phyloP scores from a whole-genome alignment of 2,797 vertebrate species.

The Platalea minor region DNA sequence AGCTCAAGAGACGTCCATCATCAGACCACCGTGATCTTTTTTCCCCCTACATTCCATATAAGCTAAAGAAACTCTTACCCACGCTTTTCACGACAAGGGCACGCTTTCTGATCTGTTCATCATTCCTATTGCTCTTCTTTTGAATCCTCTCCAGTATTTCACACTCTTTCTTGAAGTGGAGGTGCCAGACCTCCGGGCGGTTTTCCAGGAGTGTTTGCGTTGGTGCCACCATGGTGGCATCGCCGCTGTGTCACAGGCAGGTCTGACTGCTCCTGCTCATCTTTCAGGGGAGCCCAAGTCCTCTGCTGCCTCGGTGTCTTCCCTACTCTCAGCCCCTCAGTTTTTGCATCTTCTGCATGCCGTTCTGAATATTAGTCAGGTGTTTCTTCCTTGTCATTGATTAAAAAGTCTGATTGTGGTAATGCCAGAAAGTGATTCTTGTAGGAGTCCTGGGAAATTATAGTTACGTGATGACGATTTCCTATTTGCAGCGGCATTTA shows the following conservation, averaged over 20 bases:
- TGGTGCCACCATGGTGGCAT: background rate
- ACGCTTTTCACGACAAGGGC: background rate
- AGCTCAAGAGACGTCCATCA: background rate
- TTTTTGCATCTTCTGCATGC: background rate
- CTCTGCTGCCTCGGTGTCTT: background rate
- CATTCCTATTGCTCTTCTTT: background rate
- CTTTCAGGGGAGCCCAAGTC: background rate
- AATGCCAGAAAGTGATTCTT: background rate
- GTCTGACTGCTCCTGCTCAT: background rate
- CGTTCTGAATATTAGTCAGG: background rate
- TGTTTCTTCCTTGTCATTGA: background rate
- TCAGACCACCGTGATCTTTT: background rate
- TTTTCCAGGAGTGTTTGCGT: background rate
- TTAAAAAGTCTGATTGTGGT: background rate
- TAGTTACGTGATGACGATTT: background rate
- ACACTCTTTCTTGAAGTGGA: accelerated
- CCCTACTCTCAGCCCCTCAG: accelerated
- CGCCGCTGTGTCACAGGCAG: background rate
- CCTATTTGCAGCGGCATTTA: background rate
- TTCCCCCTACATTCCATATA: background rate
- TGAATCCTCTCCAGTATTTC: background rate
- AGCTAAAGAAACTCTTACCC: background rate
- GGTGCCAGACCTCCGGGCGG: background rate
- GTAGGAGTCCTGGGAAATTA: background rate
- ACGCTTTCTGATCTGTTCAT: background rate